phyloP scores from a whole-genome alignment of 2,113 vertebrate genomes.

The Heterochromis multidens region DNA sequence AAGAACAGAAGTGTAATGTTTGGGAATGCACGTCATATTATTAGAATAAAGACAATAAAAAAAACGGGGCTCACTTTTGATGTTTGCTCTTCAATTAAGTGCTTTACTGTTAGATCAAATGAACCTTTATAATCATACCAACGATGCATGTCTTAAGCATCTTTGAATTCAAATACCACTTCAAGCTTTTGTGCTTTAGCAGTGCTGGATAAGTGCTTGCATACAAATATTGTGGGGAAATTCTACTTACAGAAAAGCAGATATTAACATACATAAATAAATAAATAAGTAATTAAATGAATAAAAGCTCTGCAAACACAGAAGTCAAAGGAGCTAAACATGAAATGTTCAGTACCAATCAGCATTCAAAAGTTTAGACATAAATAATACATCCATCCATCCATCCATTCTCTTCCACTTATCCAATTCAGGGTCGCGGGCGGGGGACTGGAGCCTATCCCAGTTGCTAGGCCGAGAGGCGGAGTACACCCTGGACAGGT shows the following conservation, averaged over 20 bases:
- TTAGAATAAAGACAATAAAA: neutral
- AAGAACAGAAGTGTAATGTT: neutral
- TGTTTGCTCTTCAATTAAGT: neutral
- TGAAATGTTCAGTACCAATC: neutral
- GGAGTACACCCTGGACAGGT: too few species aligned
- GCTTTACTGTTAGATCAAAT: neutral
- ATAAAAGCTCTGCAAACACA: neutral
- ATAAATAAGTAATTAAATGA: neutral
- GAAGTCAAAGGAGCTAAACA: neutral
- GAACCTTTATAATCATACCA: neutral
- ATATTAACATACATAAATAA: neutral
- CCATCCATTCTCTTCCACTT: too few species aligned
- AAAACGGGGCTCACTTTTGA: neutral
- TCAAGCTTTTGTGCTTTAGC: neutral
- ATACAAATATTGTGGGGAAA: neutral
- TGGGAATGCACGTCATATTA: neutral
- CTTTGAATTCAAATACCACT: neutral
- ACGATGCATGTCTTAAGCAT: neutral
- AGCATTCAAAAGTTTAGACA: neutral
- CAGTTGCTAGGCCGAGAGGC: too few species aligned
- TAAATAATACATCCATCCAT: too few species aligned
- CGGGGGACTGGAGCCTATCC: too few species aligned
- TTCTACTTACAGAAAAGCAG: neutral
- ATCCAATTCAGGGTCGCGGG: too few species aligned
- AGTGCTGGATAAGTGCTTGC: neutral